These are phyloP conservation scores for Chromis chromis DNA, from an alignment of 2,797 vertebrate species.

Conservation along the genomic window DNA sequence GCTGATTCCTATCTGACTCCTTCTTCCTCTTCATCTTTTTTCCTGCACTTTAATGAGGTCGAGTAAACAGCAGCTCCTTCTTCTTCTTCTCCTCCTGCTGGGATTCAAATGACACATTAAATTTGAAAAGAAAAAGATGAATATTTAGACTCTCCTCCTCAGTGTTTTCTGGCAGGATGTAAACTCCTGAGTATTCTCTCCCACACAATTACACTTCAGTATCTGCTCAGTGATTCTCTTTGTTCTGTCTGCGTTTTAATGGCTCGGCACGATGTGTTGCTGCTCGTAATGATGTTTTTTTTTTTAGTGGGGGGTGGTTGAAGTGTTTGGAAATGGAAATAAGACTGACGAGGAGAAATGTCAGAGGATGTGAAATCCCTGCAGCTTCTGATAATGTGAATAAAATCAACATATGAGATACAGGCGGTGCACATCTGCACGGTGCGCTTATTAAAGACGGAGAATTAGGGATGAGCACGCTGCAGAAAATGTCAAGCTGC, in stretches of 20 bases:
- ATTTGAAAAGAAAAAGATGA: conserved; percentile 9
- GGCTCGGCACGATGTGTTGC: neutral
- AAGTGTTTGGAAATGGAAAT: conserved; percentile 11
- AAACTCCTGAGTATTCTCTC: conserved; percentile 16
- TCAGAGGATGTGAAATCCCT: conserved; percentile 5
- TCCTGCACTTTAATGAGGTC: conserved; percentile 28
- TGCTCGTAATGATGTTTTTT: conserved; percentile 7
- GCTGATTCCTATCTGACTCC: conserved; percentile 10
- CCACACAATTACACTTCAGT: conserved; percentile 3
- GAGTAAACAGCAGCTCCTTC: conserved; percentile 8
- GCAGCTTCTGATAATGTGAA: conserved; percentile 17
- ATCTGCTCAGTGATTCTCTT: conserved; percentile 37
- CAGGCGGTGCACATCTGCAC: neutral
- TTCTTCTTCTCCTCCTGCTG: conserved; percentile 8
- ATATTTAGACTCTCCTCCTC: conserved; percentile 31
- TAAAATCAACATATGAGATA: conserved; percentile 1
- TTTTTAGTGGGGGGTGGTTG: neutral
- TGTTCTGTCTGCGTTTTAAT: conserved; percentile 11
- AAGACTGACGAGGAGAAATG: neutral
- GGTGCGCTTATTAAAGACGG: neutral
- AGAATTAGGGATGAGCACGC: neutral
- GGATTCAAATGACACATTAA: conserved; percentile 23
- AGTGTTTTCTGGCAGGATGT: conserved; percentile 8
- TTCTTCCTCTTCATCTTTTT: neutral
- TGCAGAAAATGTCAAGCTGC: neutral